Evolutionary conservation across 2,113 vertebrate species (phyloP), one percentile per base, ranked within the genome.

Genomic region (Bubo bubo): DNA sequence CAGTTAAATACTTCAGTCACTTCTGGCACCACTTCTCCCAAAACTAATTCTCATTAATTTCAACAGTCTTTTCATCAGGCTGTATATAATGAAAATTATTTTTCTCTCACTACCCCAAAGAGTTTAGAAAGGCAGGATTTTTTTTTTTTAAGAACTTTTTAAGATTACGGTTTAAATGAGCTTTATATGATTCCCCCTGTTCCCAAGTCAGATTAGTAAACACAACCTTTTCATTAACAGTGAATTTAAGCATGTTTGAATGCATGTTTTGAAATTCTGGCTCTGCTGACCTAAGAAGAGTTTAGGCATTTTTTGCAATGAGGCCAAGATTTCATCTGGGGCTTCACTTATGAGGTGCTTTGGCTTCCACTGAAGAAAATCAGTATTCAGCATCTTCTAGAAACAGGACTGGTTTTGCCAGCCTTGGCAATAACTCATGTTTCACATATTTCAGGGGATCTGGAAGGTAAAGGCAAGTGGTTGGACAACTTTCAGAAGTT

Each of bases 401-500:
- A 93, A 88, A 74, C 9, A 81, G 15, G 24, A 23, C 37, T 55
- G 30, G 0, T 71, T 88, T 88, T 72, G 43, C 18, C 56, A 80
- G 43, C 28, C 50, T 76, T 76, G 64, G 77, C 52, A 56, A 26
- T 68, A 68, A 82, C 50, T 27, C 23, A 12, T 71, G 26, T 91
- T 64, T 93, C 64, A 95, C 88, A 26, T 85, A 86, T 94, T 97
- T 79, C 91, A 99, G 99, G 99, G 91, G 98, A 99, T 96, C 98
- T 99, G 83, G 99, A 99, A 97, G 99, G 99, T 52, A 99, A 99
- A 97, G 99, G 99, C 64, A 99, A 99, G 91, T 99, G 99, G 99
- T 83, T 99, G 96, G 99, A 99, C 90, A 99, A 98, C 97, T 99
- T 99, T 94, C 99, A 99, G 98, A 99, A 99, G 94, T 98, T 98